Evolutionary conservation across 2,797 vertebrate genomes (phyloP).

Genomic region (Sebastes miniatus): DNA sequence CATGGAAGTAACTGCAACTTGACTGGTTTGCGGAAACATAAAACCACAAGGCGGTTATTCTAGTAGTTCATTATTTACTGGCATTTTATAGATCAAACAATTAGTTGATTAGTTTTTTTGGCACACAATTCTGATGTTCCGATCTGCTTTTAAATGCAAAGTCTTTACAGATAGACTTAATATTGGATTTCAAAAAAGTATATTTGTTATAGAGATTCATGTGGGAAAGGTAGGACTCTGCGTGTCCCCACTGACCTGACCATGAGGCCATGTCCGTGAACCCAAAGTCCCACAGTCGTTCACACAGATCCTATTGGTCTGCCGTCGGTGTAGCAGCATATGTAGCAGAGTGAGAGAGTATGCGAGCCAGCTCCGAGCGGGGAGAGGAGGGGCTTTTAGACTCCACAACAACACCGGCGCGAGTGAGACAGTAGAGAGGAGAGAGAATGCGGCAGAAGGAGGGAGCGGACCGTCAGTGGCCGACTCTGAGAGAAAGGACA

Average conservation of each 20-base stretch:
- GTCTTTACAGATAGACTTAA: neutral
- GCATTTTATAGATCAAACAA: neutral
- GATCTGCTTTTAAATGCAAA: neutral
- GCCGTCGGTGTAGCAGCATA: conserved; percentile 4
- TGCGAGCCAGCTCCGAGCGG: conserved; percentile 1
- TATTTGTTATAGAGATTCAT: neutral
- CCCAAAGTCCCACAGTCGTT: neutral
- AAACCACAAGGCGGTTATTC: fast-evolving
- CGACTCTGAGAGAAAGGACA: conserved; percentile 25
- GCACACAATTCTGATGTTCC: neutral
- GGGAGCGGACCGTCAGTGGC: conserved; percentile 45
- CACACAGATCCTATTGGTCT: conserved; percentile 28
- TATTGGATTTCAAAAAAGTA: fast-evolving
- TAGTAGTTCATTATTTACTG: neutral
- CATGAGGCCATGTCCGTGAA: conserved; percentile 22
- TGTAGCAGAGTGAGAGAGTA: conserved; percentile 35
- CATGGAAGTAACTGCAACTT: neutral
- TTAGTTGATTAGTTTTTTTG: neutral
- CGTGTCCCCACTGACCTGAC: conserved; percentile 10
- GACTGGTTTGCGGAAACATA: neutral
- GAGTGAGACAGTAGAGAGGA: conserved; percentile 43
- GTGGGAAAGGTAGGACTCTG: neutral
- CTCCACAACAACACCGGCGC: conserved; percentile 56
- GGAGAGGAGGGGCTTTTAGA: conserved; percentile 60
- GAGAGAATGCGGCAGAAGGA: conserved; percentile 73